Base-by-base conservation (phyloP, 2,113 vertebrate genomes). In the Esox niger region DNA sequence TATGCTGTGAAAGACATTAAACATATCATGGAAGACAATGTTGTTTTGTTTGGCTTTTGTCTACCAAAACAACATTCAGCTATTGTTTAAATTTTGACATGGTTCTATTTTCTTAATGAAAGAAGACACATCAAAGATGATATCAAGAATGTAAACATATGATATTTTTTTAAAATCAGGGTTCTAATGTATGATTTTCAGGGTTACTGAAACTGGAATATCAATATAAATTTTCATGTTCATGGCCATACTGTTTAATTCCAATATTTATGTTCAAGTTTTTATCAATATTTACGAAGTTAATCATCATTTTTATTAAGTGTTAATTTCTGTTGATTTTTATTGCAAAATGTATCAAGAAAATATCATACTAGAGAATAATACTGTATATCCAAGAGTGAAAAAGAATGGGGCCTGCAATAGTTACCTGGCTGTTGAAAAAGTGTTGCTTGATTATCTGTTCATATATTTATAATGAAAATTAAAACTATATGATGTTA, bases 71-170 rank as follows among this genome's bases (percentile, higher is more conserved):
- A 76, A 82, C 69, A 79, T 75, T 11, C 27, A 26, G 15, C 2
- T 47, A 59, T 77, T 64, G 70, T 82, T 86, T 81, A 76, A 81
- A 66, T n/a, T 47, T 84, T 64, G 60, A 83, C 82, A 78, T 80
- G 68, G 63, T 81, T 88, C 83, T 90, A 90, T 90, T 89, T 89
- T 88, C 81, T 88, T 90, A 88, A 80, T 78, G 75, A 70, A 62
- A 77, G 83, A 80, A 73, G 74, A 71, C 67, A 78, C 26, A 82
- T 84, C 67, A 62, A 58, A 69, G 74, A 78, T 79, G 84, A 85
- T 87, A 78, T 84, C 82, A 83, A 80, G 49, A 78, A 88, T 84
- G 81, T 82, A 77, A 68, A 38, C 75, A 74, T 76, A 63, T 52
- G 21, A 27, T 64, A 65, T 32, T 82, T 88, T 86, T 25, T 85